Conservation (phyloP, 2,113 vertebrate genomes). For the Antigone vipio region DNA sequence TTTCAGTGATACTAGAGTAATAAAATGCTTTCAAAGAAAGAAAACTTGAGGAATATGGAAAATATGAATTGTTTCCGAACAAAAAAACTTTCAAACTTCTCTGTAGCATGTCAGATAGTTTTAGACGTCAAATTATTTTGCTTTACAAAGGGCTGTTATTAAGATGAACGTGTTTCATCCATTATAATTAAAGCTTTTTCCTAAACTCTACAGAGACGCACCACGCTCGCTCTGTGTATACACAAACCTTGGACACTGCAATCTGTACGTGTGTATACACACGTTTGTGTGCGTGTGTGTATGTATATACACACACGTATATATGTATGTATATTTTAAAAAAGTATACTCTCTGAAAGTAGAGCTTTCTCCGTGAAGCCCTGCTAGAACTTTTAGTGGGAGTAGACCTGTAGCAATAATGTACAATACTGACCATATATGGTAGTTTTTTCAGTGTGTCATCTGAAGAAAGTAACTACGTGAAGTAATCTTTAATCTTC, state of each 20-base stretch:
- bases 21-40: not conserved
- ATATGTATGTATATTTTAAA: not conserved
- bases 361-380: not conserved
- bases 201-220: not conserved
- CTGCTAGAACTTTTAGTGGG: not conserved
- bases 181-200: not conserved
- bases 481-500: not conserved
- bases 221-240: not conserved
- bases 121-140: not conserved
- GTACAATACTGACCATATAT: not conserved
- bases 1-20: not conserved
- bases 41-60: not conserved
- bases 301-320: fast-evolving
- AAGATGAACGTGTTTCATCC: not conserved
- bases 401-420: not conserved
- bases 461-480: not conserved
- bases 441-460: not conserved
- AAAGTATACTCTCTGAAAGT: not conserved
- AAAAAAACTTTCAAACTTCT: not conserved
- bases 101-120: not conserved
- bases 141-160: not conserved
- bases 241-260: not conserved
- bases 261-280: not conserved
- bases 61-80: not conserved
- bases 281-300: no score